Percentiles rank a stretch among this genome's conserved stretches.
phyloP scores from a whole-genome alignment of 1,140 invertebrate genomes.

The Procambarus clarkii region DNA sequence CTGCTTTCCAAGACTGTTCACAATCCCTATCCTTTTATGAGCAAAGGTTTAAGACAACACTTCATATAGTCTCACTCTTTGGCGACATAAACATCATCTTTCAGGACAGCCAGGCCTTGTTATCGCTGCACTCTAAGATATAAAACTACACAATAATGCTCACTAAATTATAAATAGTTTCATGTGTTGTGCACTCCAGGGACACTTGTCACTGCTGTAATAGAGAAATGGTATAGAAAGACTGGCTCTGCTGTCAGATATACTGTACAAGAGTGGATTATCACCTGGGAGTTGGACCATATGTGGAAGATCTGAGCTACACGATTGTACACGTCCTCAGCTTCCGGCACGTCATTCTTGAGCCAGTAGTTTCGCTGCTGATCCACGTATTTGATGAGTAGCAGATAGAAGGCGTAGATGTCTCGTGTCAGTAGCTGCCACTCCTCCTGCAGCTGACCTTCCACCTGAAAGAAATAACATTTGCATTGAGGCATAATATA shows the following conservation, averaged over 20 bases:
- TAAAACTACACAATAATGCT: too few relatives aligned
- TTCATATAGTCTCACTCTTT: too few relatives aligned
- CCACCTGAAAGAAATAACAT: constrained; percentile 77
- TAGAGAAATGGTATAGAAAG: not conserved
- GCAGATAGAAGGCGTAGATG: constrained; percentile 99
- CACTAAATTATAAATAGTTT: too few relatives aligned
- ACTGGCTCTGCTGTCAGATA: not conserved
- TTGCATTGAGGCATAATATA: not conserved
- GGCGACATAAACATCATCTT: too few relatives aligned
- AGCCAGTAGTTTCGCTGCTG: constrained; percentile 97
- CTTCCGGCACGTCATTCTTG: constrained; percentile 90
- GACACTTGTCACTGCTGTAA: too few relatives aligned
- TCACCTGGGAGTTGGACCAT: constrained; percentile 93
- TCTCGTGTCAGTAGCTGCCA: constrained; percentile 97
- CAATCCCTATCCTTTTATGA: too few relatives aligned
- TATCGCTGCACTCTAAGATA: too few relatives aligned
- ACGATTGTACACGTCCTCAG: constrained; percentile 95
- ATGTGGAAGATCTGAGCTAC: constrained; percentile 98
- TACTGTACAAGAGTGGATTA: not conserved
- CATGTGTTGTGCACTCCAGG: too few relatives aligned
- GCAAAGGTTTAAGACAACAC: too few relatives aligned
- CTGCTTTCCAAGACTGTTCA: too few relatives aligned
- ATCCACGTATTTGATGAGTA: constrained; percentile 99
- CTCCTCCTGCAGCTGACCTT: constrained; percentile 96
- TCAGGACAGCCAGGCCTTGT: too few relatives aligned